Evolutionary conservation across 2,113 vertebrate genomes (phyloP).

Genomic region (Myotis lucifugus): DNA sequence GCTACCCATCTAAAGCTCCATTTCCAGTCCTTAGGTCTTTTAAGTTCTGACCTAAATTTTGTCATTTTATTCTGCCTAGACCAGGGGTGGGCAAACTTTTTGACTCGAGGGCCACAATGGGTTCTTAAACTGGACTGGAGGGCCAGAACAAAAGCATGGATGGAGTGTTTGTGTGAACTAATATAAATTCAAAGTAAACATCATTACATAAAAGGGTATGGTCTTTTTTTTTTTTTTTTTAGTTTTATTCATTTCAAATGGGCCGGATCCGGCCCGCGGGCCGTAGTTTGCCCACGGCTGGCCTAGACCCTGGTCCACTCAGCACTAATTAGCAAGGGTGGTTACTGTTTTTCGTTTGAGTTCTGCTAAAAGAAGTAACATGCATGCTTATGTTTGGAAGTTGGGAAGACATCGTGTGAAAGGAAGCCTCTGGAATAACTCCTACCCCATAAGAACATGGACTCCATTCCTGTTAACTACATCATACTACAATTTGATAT

Average conservation of each 20-base stretch:
- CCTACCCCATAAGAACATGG: not conserved
- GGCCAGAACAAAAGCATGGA: too few species aligned
- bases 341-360: constrained; percentile 33
- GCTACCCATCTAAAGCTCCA: not conserved
- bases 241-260: too few species aligned
- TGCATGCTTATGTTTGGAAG: constrained; percentile 16
- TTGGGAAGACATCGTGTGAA: not conserved
- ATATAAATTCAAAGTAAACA: too few species aligned
- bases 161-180: too few species aligned
- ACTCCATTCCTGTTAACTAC: not conserved
- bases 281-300: too few species aligned
- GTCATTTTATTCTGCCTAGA: constrained; percentile 31
- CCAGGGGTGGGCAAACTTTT: too few species aligned
- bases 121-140: too few species aligned
- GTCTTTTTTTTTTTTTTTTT: too few species aligned
- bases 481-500: not conserved
- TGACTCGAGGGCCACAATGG: too few species aligned
- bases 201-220: too few species aligned
- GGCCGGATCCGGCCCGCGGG: too few species aligned
- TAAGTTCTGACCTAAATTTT: constrained; percentile 21
- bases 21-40: not conserved
- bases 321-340: constrained; percentile 22
- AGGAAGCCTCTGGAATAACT: constrained; percentile 35
- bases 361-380: not conserved
- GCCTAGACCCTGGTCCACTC: not conserved